Evolutionary conservation across 2,797 vertebrate genomes (phyloP).

Genomic region (Takifugu ocellatus): DNA sequence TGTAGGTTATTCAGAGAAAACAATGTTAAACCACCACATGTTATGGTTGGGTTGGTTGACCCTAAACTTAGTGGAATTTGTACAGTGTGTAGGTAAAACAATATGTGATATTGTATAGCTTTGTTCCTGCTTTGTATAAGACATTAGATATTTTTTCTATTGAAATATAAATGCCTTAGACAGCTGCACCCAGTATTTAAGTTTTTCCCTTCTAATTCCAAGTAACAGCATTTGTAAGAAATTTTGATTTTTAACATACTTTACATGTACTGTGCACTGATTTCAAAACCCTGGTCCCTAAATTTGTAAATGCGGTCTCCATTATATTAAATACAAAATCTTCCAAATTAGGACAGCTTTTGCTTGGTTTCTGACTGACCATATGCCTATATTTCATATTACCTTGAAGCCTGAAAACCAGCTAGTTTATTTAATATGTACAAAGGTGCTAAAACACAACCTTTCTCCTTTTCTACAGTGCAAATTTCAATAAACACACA

Average conservation of each 20-base stretch:
- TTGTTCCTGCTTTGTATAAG: slow-evolving; percentile 76
- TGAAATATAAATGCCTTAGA: slow-evolving; percentile 79
- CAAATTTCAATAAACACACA: slow-evolving; percentile 66
- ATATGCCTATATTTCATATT: slow-evolving; percentile 10
- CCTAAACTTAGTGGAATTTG: slow-evolving; percentile 65
- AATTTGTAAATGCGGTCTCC: slow-evolving; percentile 58
- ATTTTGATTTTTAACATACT: slow-evolving; percentile 70
- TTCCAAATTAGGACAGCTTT: slow-evolving; percentile 39
- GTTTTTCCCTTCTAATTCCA: slow-evolving; percentile 62
- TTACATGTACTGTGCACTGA: slow-evolving; percentile 64
- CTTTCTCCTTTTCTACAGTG: slow-evolving; percentile 70
- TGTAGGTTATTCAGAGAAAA: slow-evolving; percentile 62
- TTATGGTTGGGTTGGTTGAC: slow-evolving; percentile 48
- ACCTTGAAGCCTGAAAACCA: slow-evolving; percentile 40
- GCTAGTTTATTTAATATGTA: slow-evolving; percentile 56
- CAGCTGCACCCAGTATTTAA: slow-evolving; percentile 77
- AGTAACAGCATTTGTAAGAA: slow-evolving; percentile 67
- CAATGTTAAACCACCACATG: slow-evolving; percentile 62
- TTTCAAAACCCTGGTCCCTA: slow-evolving; percentile 56
- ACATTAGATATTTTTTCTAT: slow-evolving; percentile 76
- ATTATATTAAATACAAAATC: slow-evolving; percentile 28
- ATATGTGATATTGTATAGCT: slow-evolving; percentile 72
- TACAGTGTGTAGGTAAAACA: slow-evolving; percentile 77
- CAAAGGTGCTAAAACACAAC: slow-evolving; percentile 61
- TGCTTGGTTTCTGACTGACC: slow-evolving; percentile 43